Percentiles rank a stretch among this genome's conserved stretches.
Evolutionary conservation across 2,888 invertebrate genomes (phyloP).

Genomic region (Herminia tarsipennalis): DNA sequence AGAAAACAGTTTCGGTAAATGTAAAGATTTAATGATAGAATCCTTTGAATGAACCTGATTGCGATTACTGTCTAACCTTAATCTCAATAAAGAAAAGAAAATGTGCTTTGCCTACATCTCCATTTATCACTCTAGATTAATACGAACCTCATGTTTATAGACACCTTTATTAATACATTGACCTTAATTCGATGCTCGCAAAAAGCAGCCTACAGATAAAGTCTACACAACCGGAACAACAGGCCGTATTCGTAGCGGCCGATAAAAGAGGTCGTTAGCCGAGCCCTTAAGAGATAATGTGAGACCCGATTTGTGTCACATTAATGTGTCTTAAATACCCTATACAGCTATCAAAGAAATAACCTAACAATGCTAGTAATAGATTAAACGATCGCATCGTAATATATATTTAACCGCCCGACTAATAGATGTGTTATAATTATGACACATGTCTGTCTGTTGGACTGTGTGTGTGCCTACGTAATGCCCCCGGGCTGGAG

Average conservation of each 20-base stretch:
- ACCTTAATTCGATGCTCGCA: conserved; percentile 15
- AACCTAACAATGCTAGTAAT: conserved; percentile 26
- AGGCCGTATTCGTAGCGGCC: conserved; percentile 16
- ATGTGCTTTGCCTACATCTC: too few species aligned
- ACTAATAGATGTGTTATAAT: too few species aligned
- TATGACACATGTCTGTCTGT: too few species aligned
- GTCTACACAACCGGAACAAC: conserved; percentile 15
- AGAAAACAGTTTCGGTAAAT: too few species aligned
- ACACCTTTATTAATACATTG: conserved; percentile 5
- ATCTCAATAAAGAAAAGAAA: too few species aligned
- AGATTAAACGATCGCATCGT: conserved; percentile 18
- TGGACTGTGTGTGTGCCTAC: too few species aligned
- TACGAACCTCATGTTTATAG: not conserved
- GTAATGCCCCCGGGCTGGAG: too few species aligned
- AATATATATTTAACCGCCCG: conserved; percentile 2
- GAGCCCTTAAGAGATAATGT: conserved; percentile 40
- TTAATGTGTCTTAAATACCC: conserved; percentile 41
- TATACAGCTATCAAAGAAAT: conserved; percentile 29
- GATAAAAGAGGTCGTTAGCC: conserved; percentile 44
- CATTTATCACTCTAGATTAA: too few species aligned
- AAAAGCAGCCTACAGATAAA: conserved; percentile 12
- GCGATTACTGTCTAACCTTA: too few species aligned
- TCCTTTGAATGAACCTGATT: too few species aligned
- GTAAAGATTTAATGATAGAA: too few species aligned
- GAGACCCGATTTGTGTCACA: conserved; percentile 44